These are phyloP conservation scores for Molorchus minor DNA, from an alignment of 2,888 invertebrate species.

Conservation along the genomic window DNA sequence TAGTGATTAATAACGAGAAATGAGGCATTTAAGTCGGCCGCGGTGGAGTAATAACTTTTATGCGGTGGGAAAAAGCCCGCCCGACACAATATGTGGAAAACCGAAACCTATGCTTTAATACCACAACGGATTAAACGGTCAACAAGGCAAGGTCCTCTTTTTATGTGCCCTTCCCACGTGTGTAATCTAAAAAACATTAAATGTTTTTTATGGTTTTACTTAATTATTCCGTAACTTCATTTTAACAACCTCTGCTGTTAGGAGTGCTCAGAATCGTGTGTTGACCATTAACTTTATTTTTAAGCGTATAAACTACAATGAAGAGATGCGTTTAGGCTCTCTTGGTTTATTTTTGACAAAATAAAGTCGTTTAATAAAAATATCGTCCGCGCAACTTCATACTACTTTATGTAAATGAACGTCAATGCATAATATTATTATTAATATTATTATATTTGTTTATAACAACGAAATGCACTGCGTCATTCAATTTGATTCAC, in stretches of 20 bases:
- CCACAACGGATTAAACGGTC: constrained; percentile 12
- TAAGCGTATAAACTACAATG: too few species aligned
- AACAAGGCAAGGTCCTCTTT: constrained; percentile 6
- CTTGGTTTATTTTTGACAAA: too few species aligned
- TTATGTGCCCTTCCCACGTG: constrained; percentile 12
- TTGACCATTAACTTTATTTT: too few species aligned
- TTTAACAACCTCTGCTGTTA: constrained; percentile 54
- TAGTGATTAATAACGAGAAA: constrained; percentile 53
- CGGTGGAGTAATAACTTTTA: constrained; percentile 44
- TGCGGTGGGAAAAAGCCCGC: constrained; percentile 21
- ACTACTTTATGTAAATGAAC: too few species aligned
- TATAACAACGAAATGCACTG: too few species aligned
- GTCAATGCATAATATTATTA: too few species aligned
- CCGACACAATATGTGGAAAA: constrained; percentile 18
- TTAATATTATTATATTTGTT: too few species aligned
- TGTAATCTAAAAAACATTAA: constrained; percentile 23
- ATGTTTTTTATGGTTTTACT: constrained; percentile 42
- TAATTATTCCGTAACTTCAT: constrained; percentile 54
- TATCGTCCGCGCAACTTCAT: too few species aligned
- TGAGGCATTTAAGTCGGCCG: constrained; percentile 43
- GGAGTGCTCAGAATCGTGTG: too few species aligned
- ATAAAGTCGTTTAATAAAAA: too few species aligned
- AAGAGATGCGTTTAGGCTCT: too few species aligned
- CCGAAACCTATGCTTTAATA: constrained; percentile 13
- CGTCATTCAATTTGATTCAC: too few species aligned